A percentile compares a stretch with the other conserved stretches of the same genome.
Evolutionary conservation across 2,888 invertebrate genomes (phyloP).

Genomic region (Dryococelus australis): DNA sequence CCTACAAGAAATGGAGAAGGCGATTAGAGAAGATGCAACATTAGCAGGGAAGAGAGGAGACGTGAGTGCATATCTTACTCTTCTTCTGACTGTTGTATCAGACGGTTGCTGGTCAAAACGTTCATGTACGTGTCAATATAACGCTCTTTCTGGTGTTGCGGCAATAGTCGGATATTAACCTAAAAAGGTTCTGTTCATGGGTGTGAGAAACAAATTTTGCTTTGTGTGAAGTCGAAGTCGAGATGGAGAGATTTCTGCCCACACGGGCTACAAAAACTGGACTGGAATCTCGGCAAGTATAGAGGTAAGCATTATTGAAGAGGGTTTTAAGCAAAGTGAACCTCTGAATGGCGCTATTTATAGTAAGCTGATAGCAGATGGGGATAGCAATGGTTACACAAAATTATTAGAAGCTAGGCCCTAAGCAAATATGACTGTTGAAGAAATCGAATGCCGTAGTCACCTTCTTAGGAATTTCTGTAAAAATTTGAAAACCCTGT

Average conservation of each 20-base stretch:
- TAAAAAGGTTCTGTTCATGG: neutral
- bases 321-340: constrained; percentile 40
- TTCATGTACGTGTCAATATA: too few species aligned
- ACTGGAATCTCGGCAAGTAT: neutral
- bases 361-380: too few species aligned
- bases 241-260: too few species aligned
- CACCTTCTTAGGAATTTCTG: constrained; percentile 13
- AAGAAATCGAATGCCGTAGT: constrained; percentile 1
- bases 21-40: neutral
- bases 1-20: too few species aligned
- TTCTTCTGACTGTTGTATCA: constrained; percentile 12
- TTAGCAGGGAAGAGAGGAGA: too few species aligned
- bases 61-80: too few species aligned
- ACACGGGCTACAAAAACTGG: too few species aligned
- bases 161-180: neutral
- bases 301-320: constrained; percentile 11
- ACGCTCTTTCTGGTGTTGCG: neutral
- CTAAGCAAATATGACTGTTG: constrained; percentile 6
- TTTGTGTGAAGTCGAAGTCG: too few species aligned
- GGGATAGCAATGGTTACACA: neutral
- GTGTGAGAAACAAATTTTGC: constrained; percentile 16
- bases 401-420: too few species aligned
- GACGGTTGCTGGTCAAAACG: too few species aligned
- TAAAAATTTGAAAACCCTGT: too few species aligned
- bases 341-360: constrained; percentile 36